Base-by-base conservation (phyloP, 2,113 vertebrate genomes). In the Chrysochloris asiatica region DNA sequence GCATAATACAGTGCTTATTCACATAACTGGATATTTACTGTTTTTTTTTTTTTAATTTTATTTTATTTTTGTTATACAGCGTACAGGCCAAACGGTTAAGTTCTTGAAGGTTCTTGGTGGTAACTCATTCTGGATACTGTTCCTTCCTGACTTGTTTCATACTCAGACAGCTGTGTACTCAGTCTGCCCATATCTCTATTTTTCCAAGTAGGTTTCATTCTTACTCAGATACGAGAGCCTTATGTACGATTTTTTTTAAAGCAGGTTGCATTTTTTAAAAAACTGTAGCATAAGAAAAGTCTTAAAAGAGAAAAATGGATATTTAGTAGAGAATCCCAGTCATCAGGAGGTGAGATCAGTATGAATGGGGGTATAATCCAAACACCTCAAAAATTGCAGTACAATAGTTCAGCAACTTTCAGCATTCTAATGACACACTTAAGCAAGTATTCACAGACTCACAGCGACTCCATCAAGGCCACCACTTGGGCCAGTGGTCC, bases 231-330 rank as follows among this genome's bases (percentile, higher is more conserved):
- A 90, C 59, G 2, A 67, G 30, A 82, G 19, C 5, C 28, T 73
- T 67, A 47, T 54, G 22, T 72, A n/a, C 14, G 47, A 54, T 13
- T 43, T 65, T 22, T 50, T 77, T 71, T 77, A 81, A n/a, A n/a
- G n/a, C 21, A 75, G 26, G 11, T 56, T 63, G 4, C 11, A 83
- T 83, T n/a, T n/a, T 88, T 94, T 81, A 21, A 72, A 67, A 65
- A 86, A 83, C 22, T 73, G 9, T 54, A 38, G 43, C 19, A 86
- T 80, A 48, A 77, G 65, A 85, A 89, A 72, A 65, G 75, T 24
- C n/a, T n/a, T 63, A 85, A 67, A 76, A 91, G 63, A 73, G 3
- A 6, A 73, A 86, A 92, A 88, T 21, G 43, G 24, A 75, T 61
- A 72, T 52, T 61, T 50, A 72, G 36, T 73, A 84, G 4, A 81